Conservation (phyloP, 2,797 vertebrate genomes). For the Carapus acus region DNA sequence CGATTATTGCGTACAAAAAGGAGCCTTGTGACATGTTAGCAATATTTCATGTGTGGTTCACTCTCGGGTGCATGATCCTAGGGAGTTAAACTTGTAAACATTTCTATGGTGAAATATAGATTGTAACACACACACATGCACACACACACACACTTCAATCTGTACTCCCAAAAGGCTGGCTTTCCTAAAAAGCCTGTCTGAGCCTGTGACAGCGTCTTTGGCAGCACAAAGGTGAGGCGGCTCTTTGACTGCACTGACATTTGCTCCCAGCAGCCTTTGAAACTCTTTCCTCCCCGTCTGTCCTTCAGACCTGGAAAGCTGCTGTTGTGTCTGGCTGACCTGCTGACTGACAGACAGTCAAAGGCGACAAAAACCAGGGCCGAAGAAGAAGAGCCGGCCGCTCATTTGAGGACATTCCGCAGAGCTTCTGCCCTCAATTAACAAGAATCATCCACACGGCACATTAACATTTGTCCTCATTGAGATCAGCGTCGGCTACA, state of each 20-base stretch:
- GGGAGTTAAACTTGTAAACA: too few relatives aligned
- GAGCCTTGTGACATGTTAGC: too few relatives aligned
- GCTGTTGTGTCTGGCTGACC: conserved; percentile 12
- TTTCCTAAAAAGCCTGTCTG: conserved; percentile 20
- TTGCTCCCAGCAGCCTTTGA: conserved; percentile 37
- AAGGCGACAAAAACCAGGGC: neutral
- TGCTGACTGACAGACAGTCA: neutral
- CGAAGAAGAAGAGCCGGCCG: conserved; percentile 1
- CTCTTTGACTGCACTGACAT: conserved; percentile 34
- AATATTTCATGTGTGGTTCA: too few relatives aligned
- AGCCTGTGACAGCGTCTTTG: conserved; percentile 36
- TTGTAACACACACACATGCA: too few relatives aligned
- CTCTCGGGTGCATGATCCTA: too few relatives aligned
- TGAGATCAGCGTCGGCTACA: conserved; percentile 19
- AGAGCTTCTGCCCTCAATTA: conserved; percentile 20
- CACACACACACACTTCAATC: too few relatives aligned
- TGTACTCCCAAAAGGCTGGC: too few relatives aligned
- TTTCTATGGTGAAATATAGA: too few relatives aligned
- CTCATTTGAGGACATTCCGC: conserved; percentile 3
- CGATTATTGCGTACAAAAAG: too few relatives aligned
- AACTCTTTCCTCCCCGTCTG: conserved; percentile 12
- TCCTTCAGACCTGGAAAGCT: conserved; percentile 2
- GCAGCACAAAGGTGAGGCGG: too few relatives aligned
- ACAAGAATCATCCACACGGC: conserved; percentile 19
- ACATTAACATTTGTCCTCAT: conserved; percentile 35